Evolutionary conservation across 2,113 vertebrate species (phyloP).

Genomic region (Tachuris rubrigastra): DNA sequence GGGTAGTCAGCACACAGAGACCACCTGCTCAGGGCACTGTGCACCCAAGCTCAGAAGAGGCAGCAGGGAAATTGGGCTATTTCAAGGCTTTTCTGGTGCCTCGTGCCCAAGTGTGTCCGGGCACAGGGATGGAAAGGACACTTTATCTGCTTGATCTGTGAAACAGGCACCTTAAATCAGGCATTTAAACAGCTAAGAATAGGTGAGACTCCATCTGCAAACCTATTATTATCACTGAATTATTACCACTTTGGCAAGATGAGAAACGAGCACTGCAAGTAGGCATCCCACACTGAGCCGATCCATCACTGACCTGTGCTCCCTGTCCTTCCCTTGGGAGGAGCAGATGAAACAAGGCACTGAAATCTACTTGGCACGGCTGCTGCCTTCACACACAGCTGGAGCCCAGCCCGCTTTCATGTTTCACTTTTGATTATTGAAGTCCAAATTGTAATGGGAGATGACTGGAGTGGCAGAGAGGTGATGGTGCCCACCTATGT

Average conservation of each 20-base stretch:
- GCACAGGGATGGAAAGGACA: not conserved
- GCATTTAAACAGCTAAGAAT: not conserved
- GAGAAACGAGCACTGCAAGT: not conserved
- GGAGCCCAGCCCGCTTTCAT: not conserved
- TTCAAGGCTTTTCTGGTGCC: not conserved
- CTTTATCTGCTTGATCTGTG: not conserved
- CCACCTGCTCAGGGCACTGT: not conserved
- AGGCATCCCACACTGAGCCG: not conserved
- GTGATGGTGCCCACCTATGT: not conserved
- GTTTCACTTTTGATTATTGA: not conserved
- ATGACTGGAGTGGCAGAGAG: not conserved
- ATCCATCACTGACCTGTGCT: not conserved
- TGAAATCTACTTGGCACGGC: constrained; percentile 7
- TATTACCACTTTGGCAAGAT: not conserved
- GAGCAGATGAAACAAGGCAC: not conserved
- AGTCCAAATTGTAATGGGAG: not conserved
- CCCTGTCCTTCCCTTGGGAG: not conserved
- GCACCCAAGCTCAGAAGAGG: not conserved
- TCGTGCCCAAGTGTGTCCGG: not conserved
- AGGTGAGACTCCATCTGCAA: not conserved
- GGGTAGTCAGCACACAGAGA: rapidly evolving
- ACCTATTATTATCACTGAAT: not conserved
- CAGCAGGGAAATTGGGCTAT: not conserved
- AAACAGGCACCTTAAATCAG: not conserved
- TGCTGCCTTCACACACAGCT: not conserved